These are phyloP conservation scores for Coluber constrictor DNA, from an alignment of 2,797 vertebrate species.

Conservation along the genomic window DNA sequence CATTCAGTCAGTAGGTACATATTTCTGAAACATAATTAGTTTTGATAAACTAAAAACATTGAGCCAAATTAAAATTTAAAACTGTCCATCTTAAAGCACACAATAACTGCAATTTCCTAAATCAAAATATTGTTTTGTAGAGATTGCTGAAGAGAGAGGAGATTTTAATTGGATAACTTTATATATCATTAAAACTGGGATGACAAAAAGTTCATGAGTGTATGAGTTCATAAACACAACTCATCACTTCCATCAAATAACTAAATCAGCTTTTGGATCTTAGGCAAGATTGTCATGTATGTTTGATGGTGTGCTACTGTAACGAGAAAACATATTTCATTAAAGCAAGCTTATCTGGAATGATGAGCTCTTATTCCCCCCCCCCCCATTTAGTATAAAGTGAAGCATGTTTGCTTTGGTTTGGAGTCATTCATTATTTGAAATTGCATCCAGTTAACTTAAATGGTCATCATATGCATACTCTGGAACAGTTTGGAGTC, in stretches of 20 bases:
- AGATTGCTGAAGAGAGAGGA: background rate
- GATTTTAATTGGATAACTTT: background rate
- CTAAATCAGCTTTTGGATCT: background rate
- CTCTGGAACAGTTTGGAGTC: constrained; percentile 7
- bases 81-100: background rate
- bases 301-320: background rate
- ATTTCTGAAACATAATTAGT: background rate
- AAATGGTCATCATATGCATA: constrained; percentile 20
- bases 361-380: background rate
- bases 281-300: accelerated
- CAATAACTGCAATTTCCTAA: background rate
- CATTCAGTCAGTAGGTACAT: background rate
- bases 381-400: background rate
- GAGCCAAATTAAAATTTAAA: background rate
- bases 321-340: background rate
- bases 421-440: background rate
- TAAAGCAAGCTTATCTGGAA: background rate
- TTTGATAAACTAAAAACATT: background rate
- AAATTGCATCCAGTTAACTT: background rate
- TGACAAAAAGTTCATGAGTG: background rate
- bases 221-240: background rate
- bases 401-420: background rate
- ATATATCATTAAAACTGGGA: background rate
- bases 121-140: background rate
- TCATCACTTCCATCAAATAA: background rate